phyloP scores from a whole-genome alignment of 2,797 vertebrate species.

The Melanogrammus aeglefinus region DNA sequence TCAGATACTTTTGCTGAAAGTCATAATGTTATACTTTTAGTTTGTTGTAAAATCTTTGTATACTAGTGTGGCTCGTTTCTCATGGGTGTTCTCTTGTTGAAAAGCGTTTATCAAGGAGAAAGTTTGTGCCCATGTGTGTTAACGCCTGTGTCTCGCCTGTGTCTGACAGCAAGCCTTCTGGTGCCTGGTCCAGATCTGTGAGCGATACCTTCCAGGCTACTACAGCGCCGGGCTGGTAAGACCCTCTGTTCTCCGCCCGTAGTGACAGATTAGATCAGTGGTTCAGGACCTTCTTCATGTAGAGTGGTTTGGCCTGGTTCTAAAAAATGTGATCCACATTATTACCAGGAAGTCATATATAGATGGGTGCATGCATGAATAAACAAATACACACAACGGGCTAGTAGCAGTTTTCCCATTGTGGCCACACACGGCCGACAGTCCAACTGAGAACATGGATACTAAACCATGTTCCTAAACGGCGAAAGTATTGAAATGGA shows the following conservation, averaged over 20 bases:
- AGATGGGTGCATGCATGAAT: no score
- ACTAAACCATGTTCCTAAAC: not conserved
- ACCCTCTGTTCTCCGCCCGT: constrained; percentile 7
- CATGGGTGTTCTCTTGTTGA: no score
- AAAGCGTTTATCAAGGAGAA: no score
- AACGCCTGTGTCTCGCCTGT: constrained; percentile 16
- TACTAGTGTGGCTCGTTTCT: not conserved
- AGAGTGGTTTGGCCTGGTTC: no score
- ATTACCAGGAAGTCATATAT: no score
- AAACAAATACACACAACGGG: no score
- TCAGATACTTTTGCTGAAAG: not conserved
- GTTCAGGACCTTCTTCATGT: no score
- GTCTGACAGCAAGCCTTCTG: constrained; percentile 88
- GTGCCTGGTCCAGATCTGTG: constrained; percentile 93
- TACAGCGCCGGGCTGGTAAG: constrained; percentile 93
- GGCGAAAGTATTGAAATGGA: not conserved
- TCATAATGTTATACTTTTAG: no score
- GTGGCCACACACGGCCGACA: no score
- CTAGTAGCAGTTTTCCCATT: no score
- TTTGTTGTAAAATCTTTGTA: not conserved
- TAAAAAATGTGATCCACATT: no score
- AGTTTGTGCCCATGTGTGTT: not conserved
- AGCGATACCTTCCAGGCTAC: constrained; percentile 89
- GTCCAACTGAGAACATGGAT: no score
- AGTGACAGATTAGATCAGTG: not conserved